A percentile compares a stretch with the other conserved stretches of the same genome.
Evolutionary conservation across 2,113 vertebrate species (phyloP).

Genomic region (Tiliqua scincoides): DNA sequence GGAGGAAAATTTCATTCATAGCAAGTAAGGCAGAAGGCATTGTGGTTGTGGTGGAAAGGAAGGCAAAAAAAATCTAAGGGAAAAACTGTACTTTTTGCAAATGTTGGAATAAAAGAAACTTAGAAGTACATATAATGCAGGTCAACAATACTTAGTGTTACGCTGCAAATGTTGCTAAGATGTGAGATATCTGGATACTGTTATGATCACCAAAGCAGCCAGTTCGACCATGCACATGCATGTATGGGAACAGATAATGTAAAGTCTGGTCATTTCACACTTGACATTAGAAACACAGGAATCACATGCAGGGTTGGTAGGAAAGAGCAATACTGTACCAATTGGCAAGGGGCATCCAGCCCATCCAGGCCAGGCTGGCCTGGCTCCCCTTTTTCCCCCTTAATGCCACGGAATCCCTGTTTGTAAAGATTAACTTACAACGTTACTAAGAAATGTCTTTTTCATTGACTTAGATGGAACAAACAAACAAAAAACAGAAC

Average conservation of each 20-base stretch:
- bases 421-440: slow-evolving; percentile 98
- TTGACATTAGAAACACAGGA: slow-evolving; percentile 78
- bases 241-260: slow-evolving; percentile 59
- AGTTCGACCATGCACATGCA: slow-evolving; percentile 78
- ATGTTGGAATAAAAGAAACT: slow-evolving; percentile 56
- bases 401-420: slow-evolving; percentile 99
- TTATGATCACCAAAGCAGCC: slow-evolving; percentile 58
- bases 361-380: slow-evolving; percentile 99
- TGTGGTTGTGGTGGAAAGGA: slow-evolving; percentile 27
- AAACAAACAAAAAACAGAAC: slow-evolving; percentile 60
- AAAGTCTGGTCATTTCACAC: slow-evolving; percentile 68
- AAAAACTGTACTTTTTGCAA: slow-evolving; percentile 32
- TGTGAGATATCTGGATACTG: slow-evolving; percentile 1
- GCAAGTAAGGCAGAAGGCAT: slow-evolving; percentile 59
- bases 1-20: slow-evolving; percentile 17
- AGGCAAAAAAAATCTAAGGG: slow-evolving; percentile 32
- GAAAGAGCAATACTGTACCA: slow-evolving; percentile 99
- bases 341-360: slow-evolving; percentile 99
- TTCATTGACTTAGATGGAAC: slow-evolving; percentile 65
- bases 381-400: slow-evolving; percentile 99
- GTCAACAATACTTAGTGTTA: slow-evolving; percentile 59
- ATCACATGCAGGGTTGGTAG: slow-evolving; percentile 90
- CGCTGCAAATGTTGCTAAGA: slow-evolving; percentile 30
- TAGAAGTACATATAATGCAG: slow-evolving; percentile 26
- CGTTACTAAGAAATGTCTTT: slow-evolving; percentile 86